These are phyloP conservation scores for Hesperophylax magnus DNA, from an alignment of 1,140 invertebrate genomes.

Conservation along the genomic window DNA sequence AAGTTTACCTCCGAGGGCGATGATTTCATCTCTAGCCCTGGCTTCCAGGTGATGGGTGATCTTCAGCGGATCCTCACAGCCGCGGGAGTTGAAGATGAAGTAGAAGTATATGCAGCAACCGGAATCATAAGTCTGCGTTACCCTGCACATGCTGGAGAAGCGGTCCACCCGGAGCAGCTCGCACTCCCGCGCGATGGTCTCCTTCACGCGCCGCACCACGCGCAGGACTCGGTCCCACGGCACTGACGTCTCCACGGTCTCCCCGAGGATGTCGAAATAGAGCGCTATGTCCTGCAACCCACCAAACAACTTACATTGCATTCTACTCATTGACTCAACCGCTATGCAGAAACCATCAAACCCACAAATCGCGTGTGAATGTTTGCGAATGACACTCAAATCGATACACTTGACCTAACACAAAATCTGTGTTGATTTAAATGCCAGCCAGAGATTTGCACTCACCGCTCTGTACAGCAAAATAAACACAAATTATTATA, in stretches of 20 bases:
- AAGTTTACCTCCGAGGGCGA: conserved; percentile 81
- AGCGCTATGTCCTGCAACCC: conserved; percentile 86
- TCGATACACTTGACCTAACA: too few species aligned
- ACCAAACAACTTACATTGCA: not conserved
- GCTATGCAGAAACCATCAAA: not conserved
- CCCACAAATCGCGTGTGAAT: too few species aligned
- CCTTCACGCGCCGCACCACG: conserved; percentile 91
- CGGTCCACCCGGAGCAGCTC: conserved; percentile 73
- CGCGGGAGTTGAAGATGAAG: conserved; percentile 87
- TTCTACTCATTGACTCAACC: not conserved
- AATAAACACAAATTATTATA: too few species aligned
- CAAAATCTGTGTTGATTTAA: too few species aligned
- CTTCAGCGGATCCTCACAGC: conserved; percentile 79
- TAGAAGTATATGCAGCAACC: conserved; percentile 99
- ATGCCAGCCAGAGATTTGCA: too few species aligned
- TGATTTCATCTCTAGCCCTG: conserved; percentile 90
- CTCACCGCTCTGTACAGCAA: too few species aligned
- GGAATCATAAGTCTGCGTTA: conserved; percentile 97
- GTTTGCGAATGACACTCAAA: too few species aligned
- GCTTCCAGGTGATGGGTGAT: conserved; percentile 87
- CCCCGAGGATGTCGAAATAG: conserved; percentile 90
- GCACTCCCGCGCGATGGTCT: conserved; percentile 83
- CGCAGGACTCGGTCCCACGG: conserved; percentile 91
- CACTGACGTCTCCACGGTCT: conserved; percentile 98
- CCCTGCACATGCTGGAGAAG: conserved; percentile 83